Conservation (phyloP, 64 coral and sea anemone genomes). For the Dendronephthya gigantea region DNA sequence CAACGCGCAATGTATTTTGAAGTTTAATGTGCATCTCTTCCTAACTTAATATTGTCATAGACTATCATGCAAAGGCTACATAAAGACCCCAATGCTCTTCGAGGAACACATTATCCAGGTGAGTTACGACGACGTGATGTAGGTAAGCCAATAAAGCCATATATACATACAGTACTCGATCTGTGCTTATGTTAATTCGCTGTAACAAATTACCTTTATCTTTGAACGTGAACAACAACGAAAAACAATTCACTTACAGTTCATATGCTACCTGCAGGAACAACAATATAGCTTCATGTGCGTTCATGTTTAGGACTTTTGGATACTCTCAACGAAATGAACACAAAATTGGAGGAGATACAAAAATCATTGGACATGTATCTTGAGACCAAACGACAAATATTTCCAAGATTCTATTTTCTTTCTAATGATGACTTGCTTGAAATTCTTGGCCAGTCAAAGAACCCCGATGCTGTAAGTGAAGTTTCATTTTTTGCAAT, state of each 20-base stretch:
- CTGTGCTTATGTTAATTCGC: no score
- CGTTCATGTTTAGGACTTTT: conserved; percentile 47
- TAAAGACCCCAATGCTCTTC: conserved; percentile 79
- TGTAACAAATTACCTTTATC: no score
- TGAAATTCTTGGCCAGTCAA: conserved; percentile 98
- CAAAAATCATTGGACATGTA: conserved; percentile 99
- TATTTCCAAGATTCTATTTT: conserved; percentile 96
- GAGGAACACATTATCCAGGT: conserved; percentile 92
- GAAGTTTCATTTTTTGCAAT: not conserved
- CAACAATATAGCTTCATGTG: not conserved
- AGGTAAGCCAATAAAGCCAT: not conserved
- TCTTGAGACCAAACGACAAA: conserved; percentile 87
- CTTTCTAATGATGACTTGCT: conserved; percentile 94
- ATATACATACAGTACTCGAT: no score
- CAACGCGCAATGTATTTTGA: no score
- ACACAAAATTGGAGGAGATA: conserved; percentile 92
- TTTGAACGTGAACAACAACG: no score
- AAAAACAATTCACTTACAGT: no score
- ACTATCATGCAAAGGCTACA: conserved; percentile 91
- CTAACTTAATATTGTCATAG: conserved; percentile 4
- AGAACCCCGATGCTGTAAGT: conserved; percentile 99
- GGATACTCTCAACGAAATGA: conserved; percentile 97
- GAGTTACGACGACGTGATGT: not conserved
- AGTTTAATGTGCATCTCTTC: not conserved
- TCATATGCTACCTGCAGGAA: no score